phyloP scores from a whole-genome alignment of 2,888 invertebrate species.

The Ectemnius continuus region DNA sequence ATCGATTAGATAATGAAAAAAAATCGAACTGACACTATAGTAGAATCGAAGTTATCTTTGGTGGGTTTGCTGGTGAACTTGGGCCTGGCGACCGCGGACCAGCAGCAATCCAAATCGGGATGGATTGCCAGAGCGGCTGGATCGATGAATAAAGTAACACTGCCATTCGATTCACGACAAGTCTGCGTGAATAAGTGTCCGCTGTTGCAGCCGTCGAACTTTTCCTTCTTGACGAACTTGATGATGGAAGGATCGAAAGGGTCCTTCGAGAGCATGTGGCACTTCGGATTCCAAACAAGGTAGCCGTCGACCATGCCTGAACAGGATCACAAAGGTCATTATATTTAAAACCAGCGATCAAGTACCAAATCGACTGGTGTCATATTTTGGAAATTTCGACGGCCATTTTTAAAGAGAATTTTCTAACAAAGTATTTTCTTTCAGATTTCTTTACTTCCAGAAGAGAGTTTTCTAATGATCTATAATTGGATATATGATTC shows the following conservation, averaged over 20 bases:
- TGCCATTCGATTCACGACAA: conserved; percentile 60
- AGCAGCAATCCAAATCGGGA: conserved; percentile 81
- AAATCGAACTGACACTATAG: conserved; percentile 62
- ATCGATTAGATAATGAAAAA: too few species aligned
- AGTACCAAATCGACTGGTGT: too few species aligned
- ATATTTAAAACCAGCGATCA: too few species aligned
- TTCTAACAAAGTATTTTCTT: too few species aligned
- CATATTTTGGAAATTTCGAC: too few species aligned
- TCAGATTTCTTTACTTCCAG: too few species aligned
- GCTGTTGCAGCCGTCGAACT: conserved; percentile 80
- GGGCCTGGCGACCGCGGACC: conserved; percentile 81
- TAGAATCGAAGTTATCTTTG: conserved; percentile 68
- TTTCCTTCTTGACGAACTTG: conserved; percentile 79
- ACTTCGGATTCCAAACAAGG: conserved; percentile 81
- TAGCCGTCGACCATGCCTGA: conserved; percentile 75
- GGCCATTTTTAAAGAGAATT: too few species aligned
- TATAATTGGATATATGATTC: too few species aligned
- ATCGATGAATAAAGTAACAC: conserved; percentile 60
- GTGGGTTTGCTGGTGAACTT: conserved; percentile 66
- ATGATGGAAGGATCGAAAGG: conserved; percentile 82
- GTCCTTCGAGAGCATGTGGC: conserved; percentile 80
- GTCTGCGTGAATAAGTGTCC: conserved; percentile 64
- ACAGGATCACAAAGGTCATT: neutral
- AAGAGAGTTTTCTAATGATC: too few species aligned
- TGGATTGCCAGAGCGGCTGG: conserved; percentile 73